Evolutionary conservation across 2,113 vertebrate genomes (phyloP), one percentile per base, ranked within the genome.

Genomic region (Trochalopteron elliotii): DNA sequence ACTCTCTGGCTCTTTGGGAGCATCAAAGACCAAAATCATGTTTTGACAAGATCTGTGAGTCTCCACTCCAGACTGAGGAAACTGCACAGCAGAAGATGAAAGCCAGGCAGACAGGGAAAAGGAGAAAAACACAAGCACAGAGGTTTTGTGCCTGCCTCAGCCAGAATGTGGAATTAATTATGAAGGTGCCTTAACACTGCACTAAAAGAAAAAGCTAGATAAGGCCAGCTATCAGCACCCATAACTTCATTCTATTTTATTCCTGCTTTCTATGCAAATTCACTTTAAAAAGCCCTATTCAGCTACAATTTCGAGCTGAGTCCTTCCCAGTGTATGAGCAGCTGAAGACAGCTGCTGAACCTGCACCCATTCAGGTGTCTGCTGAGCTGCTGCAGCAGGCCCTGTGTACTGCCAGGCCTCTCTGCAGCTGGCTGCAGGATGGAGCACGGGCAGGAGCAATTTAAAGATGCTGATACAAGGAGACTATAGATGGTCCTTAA

Each of bases 341-440:
- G 16, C 3, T 53, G 55, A 11, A 72, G 50, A 9, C 53, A 93
- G 71, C 57, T 63, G 72, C 63, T 83, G 49, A 56, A 56, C 7
- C 42, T 30, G 37, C 35, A 53, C 20, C 33, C 40, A 6, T 2
- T 31, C 49, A 23, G 71, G 44, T 12, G 70, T 31, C 37, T 83
- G 56, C 75, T 37, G 83, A 83, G 79, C 50, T 39, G 42, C 9
- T 11, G 6, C 63, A 30, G 35, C 35, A 31, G 76, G 80, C 10
- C 3, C 8, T 1, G 7, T 0, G 0, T 2, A 5, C 90, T 42
- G 69, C 0, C 0, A 87, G 50, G 0, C 19, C 55, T 30, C 63
- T 35, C 83, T 64, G 83, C 35, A 35, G 35, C 4, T 7, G 77
- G 30, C 84, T 80, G 60, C 69, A 40, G 15, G 20, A 40, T 8